A percentile compares a stretch with the other conserved stretches of the same genome.
Evolutionary conservation across 2,888 invertebrate genomes (phyloP).

Genomic region (Unio delphinus): DNA sequence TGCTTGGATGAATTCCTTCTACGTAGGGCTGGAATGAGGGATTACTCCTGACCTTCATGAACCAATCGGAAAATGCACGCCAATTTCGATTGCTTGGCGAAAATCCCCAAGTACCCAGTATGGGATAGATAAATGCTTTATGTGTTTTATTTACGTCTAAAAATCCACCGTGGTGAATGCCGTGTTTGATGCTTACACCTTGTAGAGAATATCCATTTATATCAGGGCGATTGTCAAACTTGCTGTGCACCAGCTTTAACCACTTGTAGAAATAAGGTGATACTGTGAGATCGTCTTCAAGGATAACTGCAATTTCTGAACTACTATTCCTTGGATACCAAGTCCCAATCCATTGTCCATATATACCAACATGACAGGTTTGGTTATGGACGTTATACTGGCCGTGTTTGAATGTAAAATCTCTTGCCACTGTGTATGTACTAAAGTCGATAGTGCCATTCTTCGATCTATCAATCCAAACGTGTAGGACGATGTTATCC

Average conservation of each 20-base stretch:
- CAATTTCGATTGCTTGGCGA: constrained; percentile 35
- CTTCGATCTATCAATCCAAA: constrained; percentile 23
- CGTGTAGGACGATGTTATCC: constrained; percentile 12
- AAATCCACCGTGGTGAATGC: constrained; percentile 11
- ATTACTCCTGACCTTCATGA: constrained; percentile 15
- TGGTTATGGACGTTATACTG: constrained; percentile 10
- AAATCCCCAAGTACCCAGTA: constrained; percentile 48
- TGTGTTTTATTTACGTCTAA: constrained; percentile 21
- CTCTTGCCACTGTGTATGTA: constrained; percentile 4
- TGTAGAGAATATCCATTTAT: constrained; percentile 42
- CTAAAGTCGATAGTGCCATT: constrained; percentile 4
- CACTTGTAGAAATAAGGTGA: constrained; percentile 46
- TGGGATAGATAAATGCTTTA: constrained; percentile 34
- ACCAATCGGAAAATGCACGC: constrained; percentile 36
- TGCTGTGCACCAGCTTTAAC: constrained; percentile 40
- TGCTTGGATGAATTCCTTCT: constrained; percentile 36
- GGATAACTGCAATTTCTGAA: constrained; percentile 44
- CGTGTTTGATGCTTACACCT: constrained; percentile 36
- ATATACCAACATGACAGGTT: constrained; percentile 18
- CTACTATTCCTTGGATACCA: constrained; percentile 35
- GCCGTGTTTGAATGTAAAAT: constrained; percentile 19
- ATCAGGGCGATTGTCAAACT: constrained; percentile 25
- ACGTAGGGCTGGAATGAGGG: constrained; percentile 39
- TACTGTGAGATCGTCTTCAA: constrained; percentile 53
- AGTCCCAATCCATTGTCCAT: constrained; percentile 32